Base-by-base conservation (phyloP, 1,140 invertebrate species). In the Meloidogyne hapla region DNA sequence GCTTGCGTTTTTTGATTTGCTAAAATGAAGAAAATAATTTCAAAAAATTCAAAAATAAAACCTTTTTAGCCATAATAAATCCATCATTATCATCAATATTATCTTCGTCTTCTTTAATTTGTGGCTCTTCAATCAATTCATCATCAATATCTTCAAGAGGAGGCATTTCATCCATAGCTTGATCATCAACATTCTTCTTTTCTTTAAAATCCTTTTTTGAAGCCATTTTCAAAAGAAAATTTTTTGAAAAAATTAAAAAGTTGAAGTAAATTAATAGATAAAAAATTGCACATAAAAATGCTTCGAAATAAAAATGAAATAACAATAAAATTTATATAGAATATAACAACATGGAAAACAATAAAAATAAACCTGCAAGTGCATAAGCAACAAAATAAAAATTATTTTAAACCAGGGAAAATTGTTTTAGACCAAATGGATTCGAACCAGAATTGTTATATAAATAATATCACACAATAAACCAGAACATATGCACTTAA, bases 61-160 rank as follows among this genome's bases (percentile, higher is more conserved):
- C 18, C 69, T 63, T 56, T 70, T 45, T 63, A 10, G 38, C 33
- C 21, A n/a, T 6, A 56, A 56, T 21, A 56, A 56, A 56, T 56
- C 48, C 48, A 56, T 56, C 21, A 25, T 64, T 12, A 25, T 63
- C 28, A n/a, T 23, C 21, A 15, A 28, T n/a, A 26, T 69, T 21
- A 25, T 42, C 25, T 18, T 42, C n/a, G 1, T 48, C 15, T 18
- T 56, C 69, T 18, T 45, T 26, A 63, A 48, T 33, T 33, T 73
- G 21, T n/a, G 38, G 8, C 48, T 63, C 33, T 63, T 28, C 56
- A 13, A 1, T 13, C 45, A 73, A 21, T 33, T 33, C 63, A 42
- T 84, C 83, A 33, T 79, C 75, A 72, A 84, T 77, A 26, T 86
- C 78, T 23, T 83, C 74, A 26, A 85, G 80, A 13, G 83, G 80